Evolutionary conservation across 2,888 invertebrate genomes (phyloP).

Genomic region (Ophioninae sp.): DNA sequence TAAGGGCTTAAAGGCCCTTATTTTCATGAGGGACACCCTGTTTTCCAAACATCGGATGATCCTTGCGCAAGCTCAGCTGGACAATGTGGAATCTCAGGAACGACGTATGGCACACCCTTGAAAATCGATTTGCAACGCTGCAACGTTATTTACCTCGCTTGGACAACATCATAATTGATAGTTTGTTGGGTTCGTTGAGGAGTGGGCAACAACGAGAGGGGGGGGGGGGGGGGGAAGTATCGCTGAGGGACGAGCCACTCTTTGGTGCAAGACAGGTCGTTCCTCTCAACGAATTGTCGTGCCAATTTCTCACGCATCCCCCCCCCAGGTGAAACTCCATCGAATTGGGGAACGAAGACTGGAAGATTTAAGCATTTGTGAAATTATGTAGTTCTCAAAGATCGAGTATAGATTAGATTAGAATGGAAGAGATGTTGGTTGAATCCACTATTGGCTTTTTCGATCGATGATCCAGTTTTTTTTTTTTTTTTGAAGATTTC

Average conservation of each 20-base stretch:
- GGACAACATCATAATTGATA: constrained; percentile 49
- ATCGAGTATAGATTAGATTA: not conserved
- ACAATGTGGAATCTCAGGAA: not conserved
- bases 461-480: no score
- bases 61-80: constrained; percentile 3
- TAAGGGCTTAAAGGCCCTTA: no score
- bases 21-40: no score
- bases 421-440: no score
- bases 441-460: no score
- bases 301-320: not conserved
- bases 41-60: constrained; percentile 23
- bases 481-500: no score
- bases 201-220: no score
- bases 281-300: constrained; percentile 34
- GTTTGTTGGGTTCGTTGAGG: constrained; percentile 5
- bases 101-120: not conserved
- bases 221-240: constrained; percentile 31
- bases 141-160: constrained; percentile 44
- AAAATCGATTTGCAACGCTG: constrained; percentile 55
- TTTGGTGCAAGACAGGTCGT: constrained; percentile 38
- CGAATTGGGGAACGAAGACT: not conserved
- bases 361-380: not conserved
- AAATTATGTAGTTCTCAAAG: not conserved
- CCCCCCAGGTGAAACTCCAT: not conserved
- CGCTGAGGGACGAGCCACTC: constrained; percentile 31